These are phyloP conservation scores for Aplysina aerophoba DNA, from an alignment of 37 sponge, comb jelly and placozoan species.

Conservation along the genomic window DNA sequence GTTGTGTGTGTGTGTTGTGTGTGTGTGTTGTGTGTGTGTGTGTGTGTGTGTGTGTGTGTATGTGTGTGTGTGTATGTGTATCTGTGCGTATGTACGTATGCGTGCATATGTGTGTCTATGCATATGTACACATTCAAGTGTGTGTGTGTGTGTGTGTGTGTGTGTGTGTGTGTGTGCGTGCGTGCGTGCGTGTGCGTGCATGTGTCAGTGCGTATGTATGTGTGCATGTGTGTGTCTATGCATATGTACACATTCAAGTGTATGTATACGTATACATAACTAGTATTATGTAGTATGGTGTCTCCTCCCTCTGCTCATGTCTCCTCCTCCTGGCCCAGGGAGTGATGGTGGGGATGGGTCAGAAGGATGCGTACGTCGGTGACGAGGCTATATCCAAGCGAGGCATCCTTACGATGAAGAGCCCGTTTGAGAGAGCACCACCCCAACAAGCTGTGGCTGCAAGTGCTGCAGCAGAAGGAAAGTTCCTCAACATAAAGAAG, in stretches of 20 bases:
- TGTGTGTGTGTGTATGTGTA: neutral
- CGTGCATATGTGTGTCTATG: too few species aligned
- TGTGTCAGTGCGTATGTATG: too few species aligned
- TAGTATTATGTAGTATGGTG: neutral
- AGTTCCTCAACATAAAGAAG: too few species aligned
- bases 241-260: neutral
- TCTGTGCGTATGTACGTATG: too few species aligned
- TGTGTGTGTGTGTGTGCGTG: slow-evolving; percentile 28
- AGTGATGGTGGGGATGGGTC: slow-evolving; percentile 99
- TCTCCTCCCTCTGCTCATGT: neutral
- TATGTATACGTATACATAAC: neutral
- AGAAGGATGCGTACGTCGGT: slow-evolving; percentile 94
- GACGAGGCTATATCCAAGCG: slow-evolving; percentile 92
- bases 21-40: neutral
- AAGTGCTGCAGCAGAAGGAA: neutral
- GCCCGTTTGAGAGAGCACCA: slow-evolving; percentile 75
- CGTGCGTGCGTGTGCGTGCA: slow-evolving; percentile 15
- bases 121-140: too few species aligned
- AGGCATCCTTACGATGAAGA: slow-evolving; percentile 89
- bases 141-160: too few species aligned
- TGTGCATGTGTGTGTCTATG: too few species aligned
- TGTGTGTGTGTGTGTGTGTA: slow-evolving; percentile 40
- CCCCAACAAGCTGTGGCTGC: neutral
- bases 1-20: slow-evolving; percentile 29
- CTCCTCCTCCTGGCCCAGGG: slow-evolving; percentile 63